Base-by-base conservation (phyloP, 2,113 vertebrate genomes). In the Pagrus major region DNA sequence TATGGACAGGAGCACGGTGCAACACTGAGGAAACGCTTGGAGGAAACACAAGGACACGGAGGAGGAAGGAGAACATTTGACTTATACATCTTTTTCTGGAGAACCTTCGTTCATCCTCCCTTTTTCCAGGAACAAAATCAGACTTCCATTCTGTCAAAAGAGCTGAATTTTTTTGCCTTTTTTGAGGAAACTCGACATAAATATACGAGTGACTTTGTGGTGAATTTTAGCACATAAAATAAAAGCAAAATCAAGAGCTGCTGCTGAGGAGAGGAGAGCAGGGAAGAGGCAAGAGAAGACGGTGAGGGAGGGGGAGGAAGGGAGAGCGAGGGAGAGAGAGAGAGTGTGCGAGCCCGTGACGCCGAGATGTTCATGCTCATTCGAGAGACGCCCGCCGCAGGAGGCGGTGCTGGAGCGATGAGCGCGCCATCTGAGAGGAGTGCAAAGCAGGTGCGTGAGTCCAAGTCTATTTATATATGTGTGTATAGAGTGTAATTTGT, bases 281-380 rank as follows among this genome's bases (percentile, higher is more conserved):
- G 65, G 35, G 42, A 55, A 76, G 65, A 73, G 78, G 51, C 37
- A 39, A 52, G 59, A 68, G 73, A 75, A n/a, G 44, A 31, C 44
- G 59, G 83, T 1, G 76, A 63, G 92, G 79, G 89, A 86, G 86
- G 70, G 90, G 49, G 81, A 82, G 86, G 10, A 39, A 60, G 64
- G 2, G 65, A 18, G 84, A 65, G 77, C 41, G 82, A 71, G 63
- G 12, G 83, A 65, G 77, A 46, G 83, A 68, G 88, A 41, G 83
- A 18, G 77, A 2, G 84, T 23, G 80, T 20, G 78, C 61, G 86
- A 84, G 86, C 58, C 81, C 63, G 84, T 75, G 85, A 76, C 85
- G 80, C 78, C 51, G 81, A 78, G 83, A 95, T 95, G 95, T 95
- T 95, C 91, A 94, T 95, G 94, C 86, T 95, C 88, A 95, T 94